These are phyloP conservation scores for Pachyuromys duprasi DNA, from an alignment of 2,797 vertebrate genomes.

Conservation along the genomic window DNA sequence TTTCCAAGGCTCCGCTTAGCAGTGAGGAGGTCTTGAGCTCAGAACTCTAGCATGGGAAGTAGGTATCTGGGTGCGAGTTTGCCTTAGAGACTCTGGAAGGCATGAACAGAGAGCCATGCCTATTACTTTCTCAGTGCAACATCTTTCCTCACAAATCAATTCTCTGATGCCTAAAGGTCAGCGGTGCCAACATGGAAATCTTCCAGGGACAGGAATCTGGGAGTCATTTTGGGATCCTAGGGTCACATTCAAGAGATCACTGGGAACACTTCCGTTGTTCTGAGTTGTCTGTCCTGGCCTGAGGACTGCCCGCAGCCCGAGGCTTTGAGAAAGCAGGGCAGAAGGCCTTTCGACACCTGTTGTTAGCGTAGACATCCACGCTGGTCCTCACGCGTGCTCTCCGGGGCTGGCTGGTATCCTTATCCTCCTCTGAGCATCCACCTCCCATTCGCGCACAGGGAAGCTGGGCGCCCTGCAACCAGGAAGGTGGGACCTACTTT, in stretches of 20 bases:
- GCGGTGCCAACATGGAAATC: not conserved
- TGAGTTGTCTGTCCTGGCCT: not conserved
- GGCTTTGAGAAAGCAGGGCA: not conserved
- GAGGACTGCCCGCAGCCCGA: not conserved
- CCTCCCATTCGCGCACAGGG: not conserved
- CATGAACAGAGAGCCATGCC: too few relatives aligned
- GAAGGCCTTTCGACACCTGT: slow-evolving; percentile 63
- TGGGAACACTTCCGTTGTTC: not conserved
- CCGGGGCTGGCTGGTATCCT: fast-evolving
- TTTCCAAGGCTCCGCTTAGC: fast-evolving
- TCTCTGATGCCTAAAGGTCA: not conserved
- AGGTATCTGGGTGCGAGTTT: too few relatives aligned
- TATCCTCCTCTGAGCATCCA: not conserved
- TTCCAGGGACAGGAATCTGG: not conserved
- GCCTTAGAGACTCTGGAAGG: not conserved
- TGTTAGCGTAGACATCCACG: not conserved
- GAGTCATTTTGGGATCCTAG: not conserved
- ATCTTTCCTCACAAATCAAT: not conserved
- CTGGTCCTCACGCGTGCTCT: not conserved
- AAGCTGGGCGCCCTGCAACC: slow-evolving; percentile 30
- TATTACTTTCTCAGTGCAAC: not conserved
- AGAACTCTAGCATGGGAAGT: not conserved
- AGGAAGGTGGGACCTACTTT: slow-evolving; percentile 56
- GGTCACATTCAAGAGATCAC: not conserved
- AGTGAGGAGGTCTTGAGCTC: not conserved